A percentile compares a stretch with the other conserved stretches of the same genome.
phyloP scores from a whole-genome alignment of 1,140 invertebrate genomes.

The Diabrotica undecimpunctata region DNA sequence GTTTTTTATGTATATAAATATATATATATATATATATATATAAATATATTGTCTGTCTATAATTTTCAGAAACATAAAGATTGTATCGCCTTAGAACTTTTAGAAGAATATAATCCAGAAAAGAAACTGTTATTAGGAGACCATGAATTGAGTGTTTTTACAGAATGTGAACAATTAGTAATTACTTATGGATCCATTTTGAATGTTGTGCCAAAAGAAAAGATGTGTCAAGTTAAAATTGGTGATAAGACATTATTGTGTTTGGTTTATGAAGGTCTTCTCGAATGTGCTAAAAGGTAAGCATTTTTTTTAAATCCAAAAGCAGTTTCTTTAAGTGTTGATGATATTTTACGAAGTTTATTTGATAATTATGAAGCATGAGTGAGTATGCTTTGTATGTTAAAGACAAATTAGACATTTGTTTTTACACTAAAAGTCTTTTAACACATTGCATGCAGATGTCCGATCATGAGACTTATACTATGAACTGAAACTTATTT shows the following conservation, averaged over 20 bases:
- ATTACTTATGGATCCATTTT: slow-evolving; percentile 29
- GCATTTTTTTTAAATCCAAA: background rate
- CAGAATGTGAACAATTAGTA: slow-evolving; percentile 17
- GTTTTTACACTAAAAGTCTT: too few relatives aligned
- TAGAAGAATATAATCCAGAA: slow-evolving; percentile 7
- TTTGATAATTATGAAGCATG: too few relatives aligned
- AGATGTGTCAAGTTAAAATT: slow-evolving; percentile 23
- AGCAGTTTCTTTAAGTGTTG: background rate
- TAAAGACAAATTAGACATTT: too few relatives aligned
- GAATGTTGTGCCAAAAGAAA: slow-evolving; percentile 25
- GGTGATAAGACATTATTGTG: slow-evolving; percentile 23
- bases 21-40: too few relatives aligned
- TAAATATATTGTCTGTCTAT: background rate
- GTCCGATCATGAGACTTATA: too few relatives aligned
- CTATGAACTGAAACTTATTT: too few relatives aligned
- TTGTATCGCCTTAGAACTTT: slow-evolving; percentile 15
- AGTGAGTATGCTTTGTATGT: too few relatives aligned
- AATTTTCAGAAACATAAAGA: slow-evolving; percentile 27
- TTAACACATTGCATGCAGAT: too few relatives aligned
- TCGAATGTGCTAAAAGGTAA: slow-evolving; percentile 28
- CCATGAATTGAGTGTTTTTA: slow-evolving; percentile 21
- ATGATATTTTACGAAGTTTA: too few relatives aligned
- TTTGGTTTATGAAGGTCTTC: slow-evolving; percentile 25
- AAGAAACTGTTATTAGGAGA: slow-evolving; percentile 7
- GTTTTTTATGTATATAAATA: background rate